A percentile compares a stretch with the other conserved stretches of the same genome.
Conservation (phyloP, 2,113 vertebrate genomes). For the Dasyurus viverrinus region DNA sequence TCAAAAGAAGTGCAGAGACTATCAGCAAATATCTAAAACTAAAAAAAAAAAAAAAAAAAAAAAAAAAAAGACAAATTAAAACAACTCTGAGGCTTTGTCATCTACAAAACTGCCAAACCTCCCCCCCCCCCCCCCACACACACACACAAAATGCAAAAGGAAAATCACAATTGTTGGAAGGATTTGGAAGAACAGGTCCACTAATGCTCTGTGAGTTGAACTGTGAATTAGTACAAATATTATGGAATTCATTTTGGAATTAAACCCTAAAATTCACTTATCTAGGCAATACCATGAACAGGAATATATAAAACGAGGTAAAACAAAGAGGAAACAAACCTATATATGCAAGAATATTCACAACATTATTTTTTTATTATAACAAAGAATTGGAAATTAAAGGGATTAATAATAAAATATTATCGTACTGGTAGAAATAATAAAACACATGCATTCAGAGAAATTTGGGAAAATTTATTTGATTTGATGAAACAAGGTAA, state of each 20-base stretch:
- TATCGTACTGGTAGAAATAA: background rate
- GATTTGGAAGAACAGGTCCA: background rate
- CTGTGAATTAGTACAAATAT: background rate
- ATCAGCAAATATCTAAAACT: background rate
- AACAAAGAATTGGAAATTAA: no score
- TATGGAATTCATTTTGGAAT: background rate
- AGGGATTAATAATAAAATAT: background rate
- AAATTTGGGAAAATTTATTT: background rate
- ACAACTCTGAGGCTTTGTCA: background rate
- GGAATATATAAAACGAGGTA: background rate
- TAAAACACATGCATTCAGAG: background rate
- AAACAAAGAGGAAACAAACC: background rate
- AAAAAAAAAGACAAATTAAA: background rate
- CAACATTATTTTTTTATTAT: no score
- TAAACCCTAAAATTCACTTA: background rate
- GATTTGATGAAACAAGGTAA: background rate
- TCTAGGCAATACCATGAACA: background rate
- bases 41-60: no score
- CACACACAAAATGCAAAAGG: background rate
- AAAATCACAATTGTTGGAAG: background rate
- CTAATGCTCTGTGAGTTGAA: background rate
- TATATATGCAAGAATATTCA: background rate
- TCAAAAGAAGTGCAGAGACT: background rate
- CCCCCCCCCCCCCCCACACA: no score
- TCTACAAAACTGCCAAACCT: background rate